These are phyloP conservation scores for Falco rusticolus DNA, from an alignment of 2,797 vertebrate genomes.

Conservation along the genomic window DNA sequence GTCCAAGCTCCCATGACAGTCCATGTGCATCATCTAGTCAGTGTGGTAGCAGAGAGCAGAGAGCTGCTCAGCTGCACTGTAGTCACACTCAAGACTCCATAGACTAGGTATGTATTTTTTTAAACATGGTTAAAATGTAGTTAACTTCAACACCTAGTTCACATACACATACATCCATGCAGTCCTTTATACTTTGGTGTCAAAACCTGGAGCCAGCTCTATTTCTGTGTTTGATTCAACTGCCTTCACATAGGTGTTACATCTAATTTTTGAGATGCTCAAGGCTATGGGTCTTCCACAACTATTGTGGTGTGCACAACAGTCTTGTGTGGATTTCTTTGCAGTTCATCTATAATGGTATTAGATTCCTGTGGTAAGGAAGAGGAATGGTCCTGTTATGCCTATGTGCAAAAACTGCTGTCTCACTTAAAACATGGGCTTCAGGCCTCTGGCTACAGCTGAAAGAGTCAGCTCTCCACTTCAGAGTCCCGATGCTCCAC, in stretches of 20 bases:
- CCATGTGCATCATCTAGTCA: neutral
- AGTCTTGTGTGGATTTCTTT: neutral
- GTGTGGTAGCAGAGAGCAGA: neutral
- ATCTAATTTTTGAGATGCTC: neutral
- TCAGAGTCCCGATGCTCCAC: neutral
- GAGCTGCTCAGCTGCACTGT: neutral
- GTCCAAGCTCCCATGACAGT: neutral
- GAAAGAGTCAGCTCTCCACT: neutral
- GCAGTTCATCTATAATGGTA: neutral
- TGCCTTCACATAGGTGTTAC: neutral
- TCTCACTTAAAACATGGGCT: neutral
- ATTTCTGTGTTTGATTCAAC: neutral
- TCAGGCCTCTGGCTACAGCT: neutral
- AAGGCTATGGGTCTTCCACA: neutral
- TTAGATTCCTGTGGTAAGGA: neutral
- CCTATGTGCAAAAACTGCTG: neutral
- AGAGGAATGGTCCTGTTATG: neutral
- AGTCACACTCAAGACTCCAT: neutral
- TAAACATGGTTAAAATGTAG: neutral
- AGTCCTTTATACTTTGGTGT: neutral
- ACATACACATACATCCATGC: neutral
- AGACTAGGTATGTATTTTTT: neutral
- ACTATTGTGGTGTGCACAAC: neutral
- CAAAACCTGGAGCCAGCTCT: neutral
- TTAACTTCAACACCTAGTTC: neutral